Evolutionary conservation across 2,113 vertebrate genomes (phyloP).

Genomic region (Spea bombifrons): DNA sequence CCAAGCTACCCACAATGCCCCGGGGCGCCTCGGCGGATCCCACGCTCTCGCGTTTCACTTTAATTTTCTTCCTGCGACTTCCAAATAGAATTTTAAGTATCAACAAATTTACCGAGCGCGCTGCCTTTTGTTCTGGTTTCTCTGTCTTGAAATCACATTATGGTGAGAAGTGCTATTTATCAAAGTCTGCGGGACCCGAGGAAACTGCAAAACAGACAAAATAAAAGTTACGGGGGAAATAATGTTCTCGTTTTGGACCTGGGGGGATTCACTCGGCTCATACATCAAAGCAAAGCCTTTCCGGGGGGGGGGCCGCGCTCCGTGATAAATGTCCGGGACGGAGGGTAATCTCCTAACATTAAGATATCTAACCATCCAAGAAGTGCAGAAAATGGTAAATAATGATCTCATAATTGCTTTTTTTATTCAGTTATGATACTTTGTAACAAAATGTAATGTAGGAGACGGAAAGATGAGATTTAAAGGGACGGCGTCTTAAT

Average conservation of each 20-base stretch:
- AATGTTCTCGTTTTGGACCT: conserved; percentile 7
- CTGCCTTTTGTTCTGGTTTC: not conserved
- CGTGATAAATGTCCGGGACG: not conserved
- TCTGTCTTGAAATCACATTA: not conserved
- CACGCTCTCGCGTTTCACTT: not conserved
- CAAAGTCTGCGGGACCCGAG: not conserved
- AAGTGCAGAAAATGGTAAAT: too few species aligned
- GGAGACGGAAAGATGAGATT: too few species aligned
- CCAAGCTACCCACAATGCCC: not conserved
- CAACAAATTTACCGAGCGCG: not conserved
- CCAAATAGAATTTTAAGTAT: not conserved
- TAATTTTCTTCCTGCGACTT: not conserved
- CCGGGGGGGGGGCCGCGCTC: not conserved
- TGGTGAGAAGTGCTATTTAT: not conserved
- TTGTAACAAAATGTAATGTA: too few species aligned
- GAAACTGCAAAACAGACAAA: conserved; percentile 2
- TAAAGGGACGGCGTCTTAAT: too few species aligned
- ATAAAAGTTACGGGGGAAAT: not conserved
- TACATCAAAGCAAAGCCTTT: not conserved
- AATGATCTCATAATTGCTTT: too few species aligned
- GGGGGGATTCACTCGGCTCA: not conserved
- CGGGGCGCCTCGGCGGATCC: not conserved
- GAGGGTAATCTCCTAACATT: too few species aligned
- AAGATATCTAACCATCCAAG: too few species aligned
- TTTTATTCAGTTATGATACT: too few species aligned